These are phyloP conservation scores for Drosophila ambigua DNA, from an alignment of 1,140 invertebrate genomes.

Conservation along the genomic window DNA sequence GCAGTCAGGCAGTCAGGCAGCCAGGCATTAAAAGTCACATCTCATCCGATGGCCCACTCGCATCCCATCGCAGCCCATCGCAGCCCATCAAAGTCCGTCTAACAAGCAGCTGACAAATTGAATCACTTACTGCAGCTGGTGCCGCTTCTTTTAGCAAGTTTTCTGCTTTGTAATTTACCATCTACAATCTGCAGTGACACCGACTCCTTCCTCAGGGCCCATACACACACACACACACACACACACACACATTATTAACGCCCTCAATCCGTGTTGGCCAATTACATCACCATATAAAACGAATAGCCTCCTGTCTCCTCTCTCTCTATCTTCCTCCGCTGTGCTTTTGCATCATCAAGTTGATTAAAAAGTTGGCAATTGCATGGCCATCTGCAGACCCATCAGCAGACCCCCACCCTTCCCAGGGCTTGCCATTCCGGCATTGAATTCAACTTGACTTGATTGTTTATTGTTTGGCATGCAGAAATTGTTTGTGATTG, in stretches of 20 bases:
- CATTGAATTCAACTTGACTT: constrained; percentile 74
- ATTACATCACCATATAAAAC: constrained; percentile 62
- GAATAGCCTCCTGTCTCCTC: neutral
- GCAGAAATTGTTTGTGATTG: constrained; percentile 40
- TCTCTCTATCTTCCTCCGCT: neutral
- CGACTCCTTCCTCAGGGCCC: no score
- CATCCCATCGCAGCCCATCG: no score
- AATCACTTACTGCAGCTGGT: constrained; percentile 51
- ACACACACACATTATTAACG: constrained; percentile 59
- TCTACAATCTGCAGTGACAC: constrained; percentile 31
- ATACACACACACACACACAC: neutral
- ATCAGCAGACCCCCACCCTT: neutral
- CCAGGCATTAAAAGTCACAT: constrained; percentile 77
- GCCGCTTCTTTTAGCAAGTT: constrained; percentile 5
- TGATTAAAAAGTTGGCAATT: constrained; percentile 77
- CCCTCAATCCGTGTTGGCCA: constrained; percentile 37
- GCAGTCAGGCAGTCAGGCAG: constrained; percentile 49
- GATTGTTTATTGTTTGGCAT: constrained; percentile 75
- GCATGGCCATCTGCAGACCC: constrained; percentile 21
- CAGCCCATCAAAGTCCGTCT: constrained; percentile 20
- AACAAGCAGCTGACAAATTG: constrained; percentile 79
- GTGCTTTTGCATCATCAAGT: constrained; percentile 70
- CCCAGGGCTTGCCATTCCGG: neutral
- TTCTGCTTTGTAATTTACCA: constrained; percentile 65
- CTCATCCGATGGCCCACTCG: constrained; percentile 24